A percentile compares a stretch with the other conserved stretches of the same genome.
Conservation (phyloP, 2,888 invertebrate genomes). For the Anodontia alba region DNA sequence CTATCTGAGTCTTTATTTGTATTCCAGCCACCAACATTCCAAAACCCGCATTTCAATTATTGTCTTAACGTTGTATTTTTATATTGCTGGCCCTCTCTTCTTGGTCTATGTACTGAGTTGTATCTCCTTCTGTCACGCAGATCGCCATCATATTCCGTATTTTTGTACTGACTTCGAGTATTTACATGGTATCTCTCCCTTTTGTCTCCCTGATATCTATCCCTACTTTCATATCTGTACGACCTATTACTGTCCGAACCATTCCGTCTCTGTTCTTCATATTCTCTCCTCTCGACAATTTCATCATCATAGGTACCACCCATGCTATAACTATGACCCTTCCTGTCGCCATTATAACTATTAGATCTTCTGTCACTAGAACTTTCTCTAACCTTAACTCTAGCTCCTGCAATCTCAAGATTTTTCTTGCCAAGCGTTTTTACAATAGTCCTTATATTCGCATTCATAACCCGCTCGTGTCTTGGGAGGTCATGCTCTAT, state of each 20-base stretch:
- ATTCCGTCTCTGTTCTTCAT: background rate
- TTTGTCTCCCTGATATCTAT: background rate
- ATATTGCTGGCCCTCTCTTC: background rate
- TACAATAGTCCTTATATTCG: no score
- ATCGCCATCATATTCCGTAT: background rate
- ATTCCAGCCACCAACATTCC: slow-evolving; percentile 2
- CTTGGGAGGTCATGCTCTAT: no score
- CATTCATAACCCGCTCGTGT: no score
- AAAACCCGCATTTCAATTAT: slow-evolving; percentile 8
- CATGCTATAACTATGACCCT: no score
- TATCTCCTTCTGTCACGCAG: no score
- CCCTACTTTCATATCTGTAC: background rate
- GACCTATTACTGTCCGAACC: background rate
- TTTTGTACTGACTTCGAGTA: background rate
- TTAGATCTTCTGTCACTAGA: no score
- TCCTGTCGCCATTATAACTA: no score
- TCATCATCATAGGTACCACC: background rate
- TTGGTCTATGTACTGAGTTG: no score
- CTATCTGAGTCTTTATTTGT: background rate
- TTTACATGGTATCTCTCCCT: background rate
- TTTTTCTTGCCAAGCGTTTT: no score
- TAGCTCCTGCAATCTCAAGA: no score
- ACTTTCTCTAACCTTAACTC: no score
- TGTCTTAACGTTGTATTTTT: background rate
- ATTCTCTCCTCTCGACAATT: background rate